Evolutionary conservation across 2,797 vertebrate species (phyloP).

Genomic region (Sebastolobus altivelis): DNA sequence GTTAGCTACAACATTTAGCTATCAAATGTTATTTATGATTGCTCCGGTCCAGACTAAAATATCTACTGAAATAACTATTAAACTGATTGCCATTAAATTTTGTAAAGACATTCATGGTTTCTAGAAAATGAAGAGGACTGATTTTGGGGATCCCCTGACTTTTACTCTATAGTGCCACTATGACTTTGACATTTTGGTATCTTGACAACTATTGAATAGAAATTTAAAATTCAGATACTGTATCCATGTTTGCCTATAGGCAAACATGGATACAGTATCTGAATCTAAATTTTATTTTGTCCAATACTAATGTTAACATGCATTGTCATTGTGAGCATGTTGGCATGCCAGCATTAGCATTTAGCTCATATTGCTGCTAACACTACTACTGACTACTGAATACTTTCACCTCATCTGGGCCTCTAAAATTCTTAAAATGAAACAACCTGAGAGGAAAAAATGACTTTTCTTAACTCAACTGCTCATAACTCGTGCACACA

Average conservation of each 20-base stretch:
- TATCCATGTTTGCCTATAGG: background rate
- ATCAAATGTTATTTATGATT: too few relatives aligned
- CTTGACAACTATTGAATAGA: background rate
- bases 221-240: background rate
- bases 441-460: background rate
- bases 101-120: too few relatives aligned
- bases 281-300: too few relatives aligned
- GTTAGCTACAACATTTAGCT: slow-evolving; percentile 5
- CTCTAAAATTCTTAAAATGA: background rate
- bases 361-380: background rate
- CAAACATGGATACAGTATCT: too few relatives aligned
- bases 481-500: background rate
- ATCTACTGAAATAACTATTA: too few relatives aligned
- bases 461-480: background rate
- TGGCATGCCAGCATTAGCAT: background rate
- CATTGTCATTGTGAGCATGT: background rate
- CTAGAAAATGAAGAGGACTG: too few relatives aligned
- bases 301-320: background rate
- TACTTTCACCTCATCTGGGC: too few relatives aligned
- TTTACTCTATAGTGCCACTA: background rate
- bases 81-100: too few relatives aligned
- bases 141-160: background rate
- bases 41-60: too few relatives aligned
- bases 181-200: background rate
- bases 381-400: background rate